These are phyloP conservation scores for Cantharis flavilabris DNA, from an alignment of 2,888 invertebrate species.

Conservation along the genomic window DNA sequence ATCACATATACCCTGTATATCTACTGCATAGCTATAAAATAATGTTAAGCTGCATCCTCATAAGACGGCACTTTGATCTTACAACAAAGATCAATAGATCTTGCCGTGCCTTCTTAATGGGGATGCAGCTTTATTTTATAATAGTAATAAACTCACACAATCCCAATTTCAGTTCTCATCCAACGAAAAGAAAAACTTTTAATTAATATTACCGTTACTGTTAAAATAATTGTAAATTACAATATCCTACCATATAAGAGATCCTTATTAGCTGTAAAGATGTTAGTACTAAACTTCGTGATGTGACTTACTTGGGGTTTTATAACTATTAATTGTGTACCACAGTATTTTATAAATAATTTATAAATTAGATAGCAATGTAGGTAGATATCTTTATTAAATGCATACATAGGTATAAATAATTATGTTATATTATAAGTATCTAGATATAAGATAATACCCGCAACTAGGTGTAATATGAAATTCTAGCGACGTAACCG, in stretches of 20 bases:
- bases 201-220: not conserved
- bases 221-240: not conserved
- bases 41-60: not conserved
- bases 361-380: not conserved
- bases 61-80: no score
- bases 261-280: not conserved
- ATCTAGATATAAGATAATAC: not conserved
- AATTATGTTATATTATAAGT: not conserved
- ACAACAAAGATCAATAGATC: no score
- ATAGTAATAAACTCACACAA: not conserved
- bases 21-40: not conserved
- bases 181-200: not conserved
- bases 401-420: not conserved
- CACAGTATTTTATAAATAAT: not conserved
- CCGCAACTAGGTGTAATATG: not conserved
- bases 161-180: not conserved
- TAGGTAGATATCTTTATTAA: not conserved
- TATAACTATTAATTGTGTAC: not conserved
- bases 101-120: no score
- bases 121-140: not conserved
- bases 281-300: not conserved
- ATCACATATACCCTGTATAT: not conserved
- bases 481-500: no score
- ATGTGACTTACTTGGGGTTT: not conserved
- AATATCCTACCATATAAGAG: not conserved